Evolutionary conservation across 2,888 invertebrate genomes (phyloP).

Genomic region (Perizoma affinitatum): DNA sequence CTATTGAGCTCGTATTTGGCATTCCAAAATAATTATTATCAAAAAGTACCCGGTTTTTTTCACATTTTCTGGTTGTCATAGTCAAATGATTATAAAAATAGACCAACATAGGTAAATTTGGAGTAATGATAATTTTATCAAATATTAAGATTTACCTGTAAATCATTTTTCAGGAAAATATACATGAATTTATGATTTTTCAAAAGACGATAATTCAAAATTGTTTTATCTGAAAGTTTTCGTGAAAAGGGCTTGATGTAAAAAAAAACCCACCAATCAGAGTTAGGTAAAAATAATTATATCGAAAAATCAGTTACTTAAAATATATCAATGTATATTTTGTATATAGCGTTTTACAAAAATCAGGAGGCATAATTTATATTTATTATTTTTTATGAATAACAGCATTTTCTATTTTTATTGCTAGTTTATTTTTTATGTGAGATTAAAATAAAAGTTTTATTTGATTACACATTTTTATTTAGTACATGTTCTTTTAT

Average conservation of each 20-base stretch:
- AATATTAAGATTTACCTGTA: no score
- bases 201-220: no score
- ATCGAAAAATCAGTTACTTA: slow-evolving; percentile 30
- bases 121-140: no score
- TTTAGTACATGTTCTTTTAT: slow-evolving; percentile 12
- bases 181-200: no score
- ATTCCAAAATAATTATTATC: no score
- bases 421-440: slow-evolving; percentile 60
- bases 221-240: neutral
- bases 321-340: slow-evolving; percentile 68
- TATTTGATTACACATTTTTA: slow-evolving; percentile 43
- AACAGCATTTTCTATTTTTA: slow-evolving; percentile 66
- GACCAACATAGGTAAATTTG: no score
- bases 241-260: slow-evolving; percentile 5
- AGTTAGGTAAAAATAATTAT: slow-evolving; percentile 27
- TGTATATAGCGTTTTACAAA: slow-evolving; percentile 71
- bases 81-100: no score
- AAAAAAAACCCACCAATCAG: slow-evolving; percentile 57
- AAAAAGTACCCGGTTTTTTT: no score
- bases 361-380: slow-evolving; percentile 75
- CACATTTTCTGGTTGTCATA: no score
- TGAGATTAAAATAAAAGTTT: slow-evolving; percentile 63
- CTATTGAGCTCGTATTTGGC: no score
- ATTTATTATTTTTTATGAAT: slow-evolving; percentile 64
- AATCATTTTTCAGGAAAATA: no score